A percentile compares a stretch with the other conserved stretches of the same genome.
phyloP scores from a whole-genome alignment of 2,113 vertebrate genomes.

The Todiramphus chloris region DNA sequence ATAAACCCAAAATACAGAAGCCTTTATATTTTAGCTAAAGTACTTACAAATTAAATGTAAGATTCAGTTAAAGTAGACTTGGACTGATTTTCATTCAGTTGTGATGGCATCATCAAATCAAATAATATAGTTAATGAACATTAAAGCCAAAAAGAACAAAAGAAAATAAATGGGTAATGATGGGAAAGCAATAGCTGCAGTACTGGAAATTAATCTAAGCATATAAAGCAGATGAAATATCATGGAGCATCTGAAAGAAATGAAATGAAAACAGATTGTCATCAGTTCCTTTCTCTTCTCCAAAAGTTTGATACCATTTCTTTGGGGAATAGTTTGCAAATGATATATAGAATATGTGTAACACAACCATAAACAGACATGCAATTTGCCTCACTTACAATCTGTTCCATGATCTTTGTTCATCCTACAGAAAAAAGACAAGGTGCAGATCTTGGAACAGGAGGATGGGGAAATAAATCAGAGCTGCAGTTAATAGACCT shows the following conservation, averaged over 20 bases:
- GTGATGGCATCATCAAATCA: conserved; percentile 35
- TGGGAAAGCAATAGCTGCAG: conserved; percentile 10
- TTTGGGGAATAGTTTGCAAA: conserved; percentile 77
- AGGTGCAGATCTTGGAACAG: conserved; percentile 46
- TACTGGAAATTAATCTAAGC: conserved; percentile 35
- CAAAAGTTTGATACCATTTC: conserved; percentile 76
- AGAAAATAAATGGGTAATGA: conserved; percentile 6
- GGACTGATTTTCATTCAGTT: conserved; percentile 18
- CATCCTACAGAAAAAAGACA: conserved; percentile 60
- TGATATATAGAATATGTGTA: conserved; percentile 71
- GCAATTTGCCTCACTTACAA: conserved; percentile 74
- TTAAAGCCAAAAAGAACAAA: conserved; percentile 56
- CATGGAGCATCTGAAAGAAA: conserved; percentile 69
- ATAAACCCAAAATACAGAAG: neutral
- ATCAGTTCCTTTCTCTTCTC: conserved; percentile 66
- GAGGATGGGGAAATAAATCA: conserved; percentile 58
- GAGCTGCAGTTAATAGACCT: conserved; percentile 65
- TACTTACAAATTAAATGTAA: neutral
- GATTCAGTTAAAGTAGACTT: neutral
- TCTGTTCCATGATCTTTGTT: conserved; percentile 77
- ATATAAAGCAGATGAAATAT: conserved; percentile 53
- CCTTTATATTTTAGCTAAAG: neutral
- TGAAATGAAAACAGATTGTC: conserved; percentile 74
- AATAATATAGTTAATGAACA: conserved; percentile 40
- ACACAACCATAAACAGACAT: conserved; percentile 72